Percentiles rank a stretch among this genome's conserved stretches.
Conservation (phyloP, 2,888 invertebrate species). For the Drosophila percnosoma region DNA sequence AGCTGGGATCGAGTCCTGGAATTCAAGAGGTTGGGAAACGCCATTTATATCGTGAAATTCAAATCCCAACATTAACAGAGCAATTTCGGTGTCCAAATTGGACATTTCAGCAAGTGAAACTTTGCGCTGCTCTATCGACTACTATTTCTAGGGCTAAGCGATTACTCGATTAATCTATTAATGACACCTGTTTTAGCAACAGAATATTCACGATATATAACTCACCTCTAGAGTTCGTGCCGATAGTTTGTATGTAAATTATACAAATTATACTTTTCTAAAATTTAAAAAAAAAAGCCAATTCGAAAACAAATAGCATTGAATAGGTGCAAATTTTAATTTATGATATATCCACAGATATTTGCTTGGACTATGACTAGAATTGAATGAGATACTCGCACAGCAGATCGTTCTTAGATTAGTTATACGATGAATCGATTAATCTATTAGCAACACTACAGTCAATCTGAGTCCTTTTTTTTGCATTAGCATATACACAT, state of each 20-base stretch:
- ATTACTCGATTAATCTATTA: neutral
- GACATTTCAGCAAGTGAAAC: constrained; percentile 64
- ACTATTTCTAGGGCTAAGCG: neutral
- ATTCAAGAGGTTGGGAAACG: constrained; percentile 74
- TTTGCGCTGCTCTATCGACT: neutral
- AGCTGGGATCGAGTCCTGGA: constrained; percentile 58
- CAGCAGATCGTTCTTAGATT: neutral
- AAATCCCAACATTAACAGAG: constrained; percentile 82
- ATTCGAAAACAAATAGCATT: neutral
- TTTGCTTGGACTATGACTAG: neutral
- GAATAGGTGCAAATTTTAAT: neutral
- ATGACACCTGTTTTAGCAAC: neutral
- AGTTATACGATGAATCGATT: neutral
- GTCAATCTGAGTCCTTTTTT: neutral
- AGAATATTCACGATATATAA: neutral
- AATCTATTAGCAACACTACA: neutral
- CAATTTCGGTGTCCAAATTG: constrained; percentile 82
- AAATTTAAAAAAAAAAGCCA: neutral
- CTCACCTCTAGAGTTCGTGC: neutral
- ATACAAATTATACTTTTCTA: neutral
- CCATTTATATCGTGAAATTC: constrained; percentile 82
- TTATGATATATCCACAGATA: neutral
- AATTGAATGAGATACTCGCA: neutral
- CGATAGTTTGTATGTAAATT: neutral
- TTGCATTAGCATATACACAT: neutral